Conservation (phyloP, 2,888 invertebrate species). For the Baronia brevicornis region DNA sequence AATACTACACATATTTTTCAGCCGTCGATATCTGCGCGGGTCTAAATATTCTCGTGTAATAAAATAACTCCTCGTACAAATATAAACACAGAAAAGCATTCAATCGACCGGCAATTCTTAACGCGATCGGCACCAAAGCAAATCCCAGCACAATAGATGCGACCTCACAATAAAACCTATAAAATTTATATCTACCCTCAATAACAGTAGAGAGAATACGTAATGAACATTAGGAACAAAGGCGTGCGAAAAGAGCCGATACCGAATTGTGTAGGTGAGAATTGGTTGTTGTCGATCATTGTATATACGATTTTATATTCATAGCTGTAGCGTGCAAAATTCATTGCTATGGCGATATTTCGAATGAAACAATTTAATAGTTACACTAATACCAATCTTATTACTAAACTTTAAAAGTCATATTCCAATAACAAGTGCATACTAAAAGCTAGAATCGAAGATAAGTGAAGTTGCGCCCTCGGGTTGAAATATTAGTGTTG, state of each 20-base stretch:
- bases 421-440: slow-evolving; percentile 16
- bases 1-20: too few relatives aligned
- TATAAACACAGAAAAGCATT: slow-evolving; percentile 27
- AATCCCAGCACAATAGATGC: slow-evolving; percentile 45
- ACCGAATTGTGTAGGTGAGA: slow-evolving; percentile 57
- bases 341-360: slow-evolving; percentile 19
- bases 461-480: slow-evolving; percentile 53
- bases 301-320: slow-evolving; percentile 27
- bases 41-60: slow-evolving; percentile 6
- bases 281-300: slow-evolving; percentile 34
- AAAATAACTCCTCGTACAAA: slow-evolving; percentile 3
- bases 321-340: slow-evolving; percentile 28
- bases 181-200: slow-evolving; percentile 61
- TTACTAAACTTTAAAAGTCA: slow-evolving; percentile 21
- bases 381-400: slow-evolving; percentile 28
- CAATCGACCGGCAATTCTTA: slow-evolving; percentile 31
- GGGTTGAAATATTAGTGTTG: slow-evolving; percentile 60
- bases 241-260: slow-evolving; percentile 61
- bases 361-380: slow-evolving; percentile 30
- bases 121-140: slow-evolving; percentile 35
- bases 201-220: slow-evolving; percentile 65
- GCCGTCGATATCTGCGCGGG: too few relatives aligned
- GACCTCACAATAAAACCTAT: slow-evolving; percentile 54
- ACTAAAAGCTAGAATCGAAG: slow-evolving; percentile 47
- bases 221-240: slow-evolving; percentile 71